A percentile compares a stretch with the other conserved stretches of the same genome.
Evolutionary conservation across 2,113 vertebrate genomes (phyloP).

Genomic region (Eleginops maclovinus): DNA sequence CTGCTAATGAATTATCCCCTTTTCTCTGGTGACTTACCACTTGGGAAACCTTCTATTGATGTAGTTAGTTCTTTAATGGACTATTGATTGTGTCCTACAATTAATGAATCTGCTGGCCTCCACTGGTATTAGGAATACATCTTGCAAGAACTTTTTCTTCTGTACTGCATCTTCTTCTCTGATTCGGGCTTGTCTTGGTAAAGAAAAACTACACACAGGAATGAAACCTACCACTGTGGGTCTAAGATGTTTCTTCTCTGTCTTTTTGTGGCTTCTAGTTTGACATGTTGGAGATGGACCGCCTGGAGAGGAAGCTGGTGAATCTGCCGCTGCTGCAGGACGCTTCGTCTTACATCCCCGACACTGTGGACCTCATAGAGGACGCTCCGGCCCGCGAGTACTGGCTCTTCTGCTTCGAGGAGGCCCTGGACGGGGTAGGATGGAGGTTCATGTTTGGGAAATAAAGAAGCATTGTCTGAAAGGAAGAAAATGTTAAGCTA

Average conservation of each 20-base stretch:
- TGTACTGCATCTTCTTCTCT: not conserved
- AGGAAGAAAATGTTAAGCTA: not conserved
- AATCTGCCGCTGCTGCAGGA: conserved; percentile 94
- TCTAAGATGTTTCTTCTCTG: not conserved
- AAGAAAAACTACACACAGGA: conserved; percentile 1
- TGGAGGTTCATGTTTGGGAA: not conserved
- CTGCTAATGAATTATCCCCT: conserved; percentile 8
- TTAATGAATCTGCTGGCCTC: conserved; percentile 32
- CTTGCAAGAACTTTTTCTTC: conserved; percentile 1
- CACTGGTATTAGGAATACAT: conserved; percentile 25
- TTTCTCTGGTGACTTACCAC: not conserved
- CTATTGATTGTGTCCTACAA: conserved; percentile 27
- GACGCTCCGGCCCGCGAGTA: conserved; percentile 94
- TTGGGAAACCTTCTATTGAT: not conserved
- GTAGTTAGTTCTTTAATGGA: conserved; percentile 31
- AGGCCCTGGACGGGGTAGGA: conserved; percentile 94
- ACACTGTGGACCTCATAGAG: conserved; percentile 94
- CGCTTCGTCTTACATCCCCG: conserved; percentile 93
- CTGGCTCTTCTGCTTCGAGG: conserved; percentile 98
- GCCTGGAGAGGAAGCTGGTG: conserved; percentile 92
- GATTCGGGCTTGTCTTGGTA: not conserved
- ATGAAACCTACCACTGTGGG: not conserved
- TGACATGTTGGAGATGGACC: conserved; percentile 98
- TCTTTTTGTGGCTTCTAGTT: conserved; percentile 83
- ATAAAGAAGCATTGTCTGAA: not conserved